Conservation (phyloP, 2,113 vertebrate species). For the Tiliqua scincoides region DNA sequence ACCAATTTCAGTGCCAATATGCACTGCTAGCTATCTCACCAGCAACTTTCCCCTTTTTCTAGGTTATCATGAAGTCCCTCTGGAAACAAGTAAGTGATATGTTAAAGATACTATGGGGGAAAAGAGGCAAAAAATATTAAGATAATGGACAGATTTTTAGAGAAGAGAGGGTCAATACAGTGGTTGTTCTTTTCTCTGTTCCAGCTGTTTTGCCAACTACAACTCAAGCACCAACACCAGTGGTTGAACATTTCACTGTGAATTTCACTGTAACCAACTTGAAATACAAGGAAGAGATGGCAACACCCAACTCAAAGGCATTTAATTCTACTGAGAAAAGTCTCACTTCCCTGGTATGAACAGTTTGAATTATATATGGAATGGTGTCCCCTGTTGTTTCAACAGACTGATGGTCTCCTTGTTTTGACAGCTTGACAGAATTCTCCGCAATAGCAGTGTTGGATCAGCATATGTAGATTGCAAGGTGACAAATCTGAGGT, state of each 20-base stretch:
- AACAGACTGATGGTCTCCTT: neutral
- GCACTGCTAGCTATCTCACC: too few species aligned
- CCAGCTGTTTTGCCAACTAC: too few species aligned
- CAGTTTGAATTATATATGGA: neutral
- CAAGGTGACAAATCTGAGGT: slow-evolving; percentile 36
- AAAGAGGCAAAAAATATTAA: too few species aligned
- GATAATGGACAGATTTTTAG: too few species aligned
- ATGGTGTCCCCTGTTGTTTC: neutral
- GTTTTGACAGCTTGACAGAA: neutral
- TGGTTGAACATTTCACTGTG: too few species aligned
- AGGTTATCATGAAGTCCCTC: neutral
- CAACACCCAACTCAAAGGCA: too few species aligned
- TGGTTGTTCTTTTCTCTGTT: neutral
- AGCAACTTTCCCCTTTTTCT: neutral
- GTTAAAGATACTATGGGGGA: neutral
- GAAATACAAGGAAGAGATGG: too few species aligned
- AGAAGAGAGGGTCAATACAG: neutral
- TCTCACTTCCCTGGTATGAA: too few species aligned
- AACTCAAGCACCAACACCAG: too few species aligned
- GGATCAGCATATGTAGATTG: slow-evolving; percentile 3
- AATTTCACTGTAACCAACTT: too few species aligned
- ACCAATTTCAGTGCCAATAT: too few species aligned
- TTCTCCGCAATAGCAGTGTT: slow-evolving; percentile 29
- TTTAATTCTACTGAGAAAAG: too few species aligned
- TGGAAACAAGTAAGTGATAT: neutral